Base-by-base conservation (phyloP, 2,113 vertebrate species). In the Oreochromis tanganicae region DNA sequence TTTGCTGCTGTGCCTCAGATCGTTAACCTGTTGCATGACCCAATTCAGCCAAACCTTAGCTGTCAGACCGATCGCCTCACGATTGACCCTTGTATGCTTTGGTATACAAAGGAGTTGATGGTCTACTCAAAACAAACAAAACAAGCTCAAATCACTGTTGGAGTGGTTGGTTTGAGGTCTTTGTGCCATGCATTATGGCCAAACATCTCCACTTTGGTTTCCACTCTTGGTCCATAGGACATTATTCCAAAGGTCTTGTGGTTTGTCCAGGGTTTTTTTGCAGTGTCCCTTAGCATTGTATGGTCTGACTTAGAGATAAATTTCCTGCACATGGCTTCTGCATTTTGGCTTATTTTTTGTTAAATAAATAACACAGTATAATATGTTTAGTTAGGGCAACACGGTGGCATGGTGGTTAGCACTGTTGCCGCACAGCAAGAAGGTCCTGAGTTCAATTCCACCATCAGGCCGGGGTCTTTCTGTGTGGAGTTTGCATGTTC, bases 11-110 rank as follows among this genome's bases (percentile, higher is more conserved):
- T 71, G 66, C 38, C 38, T 71, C 5, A 3, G n/a, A 27, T 43
- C 2, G 0, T 46, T 46, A 41, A 46, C 38, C 0, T 71, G 66
- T 43, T 71, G 13, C 0, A 41, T 68, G n/a, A 68, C 0, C 63
- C 63, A 68, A 41, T 24, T 68, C n/a, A 68, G 63, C 36, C 63
- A 43, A 0, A 43, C n/a, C 36, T 71, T 43, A 71, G 36, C 36
- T 43, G 66, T 71, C 36, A 43, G 66, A 71, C 63, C 0, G 36
- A 41, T 68, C 11, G 63, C 11, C 63, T 21, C 63, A 41, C 11
- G 11, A 41, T 68, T 71, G 36, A 43, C 38, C 7, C 66, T 71
- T 24, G 6, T 41, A 43, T 71, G 36, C 36, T 71, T 71, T 21
- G 7, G 11, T 68, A 41, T 41, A 24, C 63, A 41, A 41, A 41